Percentiles rank a stretch among this genome's conserved stretches.
phyloP scores from a whole-genome alignment of 1,140 invertebrate species.

The Prorops nasuta region DNA sequence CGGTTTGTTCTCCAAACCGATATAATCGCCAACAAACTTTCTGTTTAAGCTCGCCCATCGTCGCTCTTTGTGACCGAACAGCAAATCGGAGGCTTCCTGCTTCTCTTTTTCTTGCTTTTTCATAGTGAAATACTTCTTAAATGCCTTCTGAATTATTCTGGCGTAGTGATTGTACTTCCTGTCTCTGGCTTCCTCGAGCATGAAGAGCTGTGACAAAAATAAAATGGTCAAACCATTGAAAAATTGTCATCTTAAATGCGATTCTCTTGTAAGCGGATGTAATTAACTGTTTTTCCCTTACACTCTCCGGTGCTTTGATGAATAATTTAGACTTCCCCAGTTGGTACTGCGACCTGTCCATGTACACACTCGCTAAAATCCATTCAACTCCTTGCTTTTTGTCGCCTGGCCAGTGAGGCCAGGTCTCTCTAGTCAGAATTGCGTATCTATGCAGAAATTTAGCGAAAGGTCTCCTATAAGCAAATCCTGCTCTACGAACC shows the following conservation, averaged over 20 bases:
- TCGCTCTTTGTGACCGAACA: constrained; percentile 70
- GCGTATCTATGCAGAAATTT: constrained; percentile 70
- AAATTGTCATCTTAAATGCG: no score
- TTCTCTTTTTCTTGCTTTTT: constrained; percentile 64
- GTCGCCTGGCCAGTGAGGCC: constrained; percentile 66
- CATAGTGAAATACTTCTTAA: constrained; percentile 67
- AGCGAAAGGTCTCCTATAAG: constrained; percentile 63
- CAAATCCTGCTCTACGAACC: constrained; percentile 68
- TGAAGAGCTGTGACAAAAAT: constrained; percentile 62
- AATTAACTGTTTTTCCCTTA: constrained; percentile 45
- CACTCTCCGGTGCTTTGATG: constrained; percentile 75
- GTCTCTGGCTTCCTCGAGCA: constrained; percentile 72
- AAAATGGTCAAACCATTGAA: no score
- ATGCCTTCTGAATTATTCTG: constrained; percentile 71
- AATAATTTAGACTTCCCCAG: constrained; percentile 74
- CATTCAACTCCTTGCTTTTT: constrained; percentile 61
- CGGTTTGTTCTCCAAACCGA: constrained; percentile 68
- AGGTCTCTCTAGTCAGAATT: constrained; percentile 70
- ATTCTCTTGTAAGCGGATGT: background rate
- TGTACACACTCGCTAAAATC: constrained; percentile 63
- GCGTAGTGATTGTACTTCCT: constrained; percentile 72
- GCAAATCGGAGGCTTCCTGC: constrained; percentile 62
- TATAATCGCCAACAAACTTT: constrained; percentile 75
- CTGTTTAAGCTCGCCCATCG: constrained; percentile 67
- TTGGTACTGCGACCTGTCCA: constrained; percentile 70